These are phyloP conservation scores for Drosophila ironensis DNA, from an alignment of 1,140 invertebrate genomes.

Conservation along the genomic window DNA sequence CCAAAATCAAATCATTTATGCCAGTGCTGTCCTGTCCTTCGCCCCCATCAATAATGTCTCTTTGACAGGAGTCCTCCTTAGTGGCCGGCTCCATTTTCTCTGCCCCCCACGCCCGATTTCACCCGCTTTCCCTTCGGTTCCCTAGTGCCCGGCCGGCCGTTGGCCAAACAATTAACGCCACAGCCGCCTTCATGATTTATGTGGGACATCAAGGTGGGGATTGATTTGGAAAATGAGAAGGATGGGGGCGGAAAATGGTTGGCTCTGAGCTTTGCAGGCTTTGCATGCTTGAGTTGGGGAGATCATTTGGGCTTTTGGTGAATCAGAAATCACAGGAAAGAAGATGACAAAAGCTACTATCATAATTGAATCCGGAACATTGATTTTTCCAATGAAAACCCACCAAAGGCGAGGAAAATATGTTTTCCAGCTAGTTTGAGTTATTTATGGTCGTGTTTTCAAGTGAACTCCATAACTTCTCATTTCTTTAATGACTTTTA, in stretches of 20 bases:
- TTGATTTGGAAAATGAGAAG: constrained; percentile 16
- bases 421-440: no score
- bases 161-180: constrained; percentile 74
- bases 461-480: no score
- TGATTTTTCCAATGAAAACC: not conserved
- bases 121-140: not conserved
- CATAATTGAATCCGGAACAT: constrained; percentile 1
- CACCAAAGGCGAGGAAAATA: no score
- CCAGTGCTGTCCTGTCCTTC: constrained; percentile 41
- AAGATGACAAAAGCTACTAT: not conserved
- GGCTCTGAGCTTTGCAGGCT: constrained; percentile 6
- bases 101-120: not conserved
- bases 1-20: constrained; percentile 75
- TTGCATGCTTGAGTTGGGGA: constrained; percentile 14
- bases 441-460: no score
- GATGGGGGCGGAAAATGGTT: constrained; percentile 5
- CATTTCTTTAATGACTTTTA: not conserved
- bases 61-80: constrained; percentile 56
- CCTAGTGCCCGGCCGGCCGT: constrained; percentile 9
- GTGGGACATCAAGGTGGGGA: constrained; percentile 21
- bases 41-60: constrained; percentile 66
- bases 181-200: constrained; percentile 71
- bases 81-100: constrained; percentile 10
- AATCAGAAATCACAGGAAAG: constrained; percentile 20
- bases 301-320: constrained; percentile 27